Base-by-base conservation (phyloP, 2,888 invertebrate genomes). In the Acanthopleura granulata region DNA sequence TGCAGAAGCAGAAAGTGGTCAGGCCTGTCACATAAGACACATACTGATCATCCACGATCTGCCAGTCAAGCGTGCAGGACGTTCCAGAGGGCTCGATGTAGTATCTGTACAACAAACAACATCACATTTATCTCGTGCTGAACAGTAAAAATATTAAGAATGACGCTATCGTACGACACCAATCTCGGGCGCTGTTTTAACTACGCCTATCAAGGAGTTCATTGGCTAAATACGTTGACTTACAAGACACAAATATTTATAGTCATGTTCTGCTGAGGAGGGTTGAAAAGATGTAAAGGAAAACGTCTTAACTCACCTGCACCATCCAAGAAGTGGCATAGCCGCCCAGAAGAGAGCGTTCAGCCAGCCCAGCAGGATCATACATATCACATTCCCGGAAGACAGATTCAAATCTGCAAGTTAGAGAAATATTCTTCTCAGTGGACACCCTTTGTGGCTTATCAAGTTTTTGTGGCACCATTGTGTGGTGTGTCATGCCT, bases 31-130 rank as follows among this genome's bases (percentile, higher is more conserved):
- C 82, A 81, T 84, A 87, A 71, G 85, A 84, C 74, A 82, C 81
- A 79, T 87, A 87, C 69, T 76, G 75, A 16, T 77, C 71, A 74
- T 85, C 85, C 72, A 83, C 82, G 49, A 82, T 79, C 29, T 81
- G 81, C 87, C 87, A 87, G 83, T 88, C 85, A 51, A 88, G 83
- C 18, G 87, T 87, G 79, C 88, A 88, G 0, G 86, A 82, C 0
- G 86, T 85, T 27, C 81, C 78, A 0, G 80, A 82, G 11, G 85
- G 86, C 69, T 86, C 86, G 66, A 80, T 73, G 12, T 78, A 78
- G 74, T 85, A 87, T 72, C 86, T 78, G 69, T 0, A 73, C n/a
- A n/a, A 57, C 3, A 57, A 40, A 40, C 9, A 40, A 9, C 40
- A 40, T 9, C 40, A 40, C 4, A 40, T 40, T 40, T 40, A 40